Percentiles rank a stretch among this genome's conserved stretches.
phyloP scores from a whole-genome alignment of 1,140 invertebrate species.

The Achatina immaculata region DNA sequence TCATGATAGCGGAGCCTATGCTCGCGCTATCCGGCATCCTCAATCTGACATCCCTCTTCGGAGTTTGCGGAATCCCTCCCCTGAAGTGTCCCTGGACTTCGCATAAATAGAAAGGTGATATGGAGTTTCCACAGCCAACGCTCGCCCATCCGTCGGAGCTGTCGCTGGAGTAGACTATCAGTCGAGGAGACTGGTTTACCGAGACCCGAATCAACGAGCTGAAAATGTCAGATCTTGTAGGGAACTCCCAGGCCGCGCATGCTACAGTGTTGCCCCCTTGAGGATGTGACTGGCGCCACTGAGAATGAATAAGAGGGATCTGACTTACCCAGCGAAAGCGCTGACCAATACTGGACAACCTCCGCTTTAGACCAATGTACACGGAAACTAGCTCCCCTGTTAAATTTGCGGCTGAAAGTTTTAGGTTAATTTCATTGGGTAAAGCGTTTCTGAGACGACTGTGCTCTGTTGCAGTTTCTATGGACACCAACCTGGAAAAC shows the following conservation, averaged over 20 bases:
- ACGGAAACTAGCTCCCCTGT: neutral
- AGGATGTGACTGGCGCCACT: neutral
- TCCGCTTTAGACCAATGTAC: neutral
- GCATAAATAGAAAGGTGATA: neutral
- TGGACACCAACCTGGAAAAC: neutral
- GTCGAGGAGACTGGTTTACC: neutral
- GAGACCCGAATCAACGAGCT: neutral
- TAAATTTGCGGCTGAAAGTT: neutral
- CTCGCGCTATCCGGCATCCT: neutral
- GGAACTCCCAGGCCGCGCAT: constrained; percentile 3
- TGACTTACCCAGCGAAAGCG: constrained; percentile 23
- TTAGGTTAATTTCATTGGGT: neutral
- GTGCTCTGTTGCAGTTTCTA: neutral
- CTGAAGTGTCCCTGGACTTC: neutral
- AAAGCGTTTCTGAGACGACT: neutral
- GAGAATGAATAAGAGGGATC: neutral
- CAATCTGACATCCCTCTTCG: neutral
- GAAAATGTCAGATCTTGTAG: neutral
- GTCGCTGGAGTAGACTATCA: neutral
- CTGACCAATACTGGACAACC: neutral
- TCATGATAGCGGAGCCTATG: neutral
- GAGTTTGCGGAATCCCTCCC: neutral
- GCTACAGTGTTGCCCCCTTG: neutral
- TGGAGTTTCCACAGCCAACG: neutral
- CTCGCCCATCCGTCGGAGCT: neutral